Evolutionary conservation across 1,140 invertebrate genomes (phyloP).

Genomic region (Trigoniulus corallinus): DNA sequence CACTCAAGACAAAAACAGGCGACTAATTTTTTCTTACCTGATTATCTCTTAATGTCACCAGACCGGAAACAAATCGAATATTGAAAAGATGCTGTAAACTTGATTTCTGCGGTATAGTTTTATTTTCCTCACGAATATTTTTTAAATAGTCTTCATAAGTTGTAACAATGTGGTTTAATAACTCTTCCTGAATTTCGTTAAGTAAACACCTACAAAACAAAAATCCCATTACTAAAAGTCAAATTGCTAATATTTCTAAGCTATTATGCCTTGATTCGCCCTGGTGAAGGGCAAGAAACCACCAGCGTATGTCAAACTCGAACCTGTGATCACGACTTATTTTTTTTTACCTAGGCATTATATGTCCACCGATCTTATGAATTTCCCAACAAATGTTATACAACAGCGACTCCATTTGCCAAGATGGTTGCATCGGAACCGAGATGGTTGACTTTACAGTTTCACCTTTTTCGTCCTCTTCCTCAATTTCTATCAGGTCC

Average conservation of each 20-base stretch:
- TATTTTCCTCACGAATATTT: slow-evolving; percentile 19
- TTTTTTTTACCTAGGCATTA: slow-evolving; percentile 46
- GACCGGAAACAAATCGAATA: slow-evolving; percentile 49
- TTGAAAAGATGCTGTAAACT: slow-evolving; percentile 69
- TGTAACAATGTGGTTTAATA: slow-evolving; percentile 41
- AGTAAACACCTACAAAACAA: slow-evolving; percentile 5
- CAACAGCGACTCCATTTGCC: slow-evolving; percentile 48
- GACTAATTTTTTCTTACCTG: slow-evolving; percentile 33
- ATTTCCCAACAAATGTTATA: slow-evolving; percentile 45
- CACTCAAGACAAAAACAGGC: not conserved
- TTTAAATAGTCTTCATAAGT: slow-evolving; percentile 40
- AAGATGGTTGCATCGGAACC: slow-evolving; percentile 60
- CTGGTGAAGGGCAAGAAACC: too few relatives aligned
- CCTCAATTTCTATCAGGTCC: slow-evolving; percentile 62
- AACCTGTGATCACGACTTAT: not conserved
- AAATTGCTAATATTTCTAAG: too few relatives aligned
- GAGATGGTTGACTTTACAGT: slow-evolving; percentile 60
- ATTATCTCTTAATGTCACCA: slow-evolving; percentile 52
- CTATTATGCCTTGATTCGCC: too few relatives aligned
- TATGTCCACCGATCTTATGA: slow-evolving; percentile 56
- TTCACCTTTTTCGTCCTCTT: slow-evolving; percentile 64
- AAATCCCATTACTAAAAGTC: slow-evolving; percentile 5
- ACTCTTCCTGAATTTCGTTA: slow-evolving; percentile 28
- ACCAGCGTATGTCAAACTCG: too few relatives aligned
- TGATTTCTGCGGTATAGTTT: slow-evolving; percentile 49